Percentiles rank a stretch among this genome's conserved stretches.
Evolutionary conservation across 2,888 invertebrate species (phyloP).

Genomic region (Zhuqinia jingwanae): DNA sequence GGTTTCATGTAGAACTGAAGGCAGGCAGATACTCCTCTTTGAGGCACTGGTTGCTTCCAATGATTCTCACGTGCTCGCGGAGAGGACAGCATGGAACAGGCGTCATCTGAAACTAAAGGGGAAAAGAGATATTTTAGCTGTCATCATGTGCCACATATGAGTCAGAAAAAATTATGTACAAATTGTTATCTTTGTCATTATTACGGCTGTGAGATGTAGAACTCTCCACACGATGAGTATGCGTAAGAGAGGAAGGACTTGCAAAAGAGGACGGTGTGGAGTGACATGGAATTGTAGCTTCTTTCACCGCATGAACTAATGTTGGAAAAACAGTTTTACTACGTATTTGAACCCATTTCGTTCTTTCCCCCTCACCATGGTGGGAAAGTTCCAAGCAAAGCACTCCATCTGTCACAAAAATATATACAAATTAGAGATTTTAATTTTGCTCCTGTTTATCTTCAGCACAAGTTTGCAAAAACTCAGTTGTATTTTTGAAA

Average conservation of each 20-base stretch:
- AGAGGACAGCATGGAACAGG: conserved; percentile 93
- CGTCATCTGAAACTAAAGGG: conserved; percentile 90
- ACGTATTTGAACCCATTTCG: conserved; percentile 94
- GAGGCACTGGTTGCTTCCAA: conserved; percentile 82
- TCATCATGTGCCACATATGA: background rate
- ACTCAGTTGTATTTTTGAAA: background rate
- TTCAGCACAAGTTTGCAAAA: background rate
- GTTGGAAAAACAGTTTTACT: conserved; percentile 92
- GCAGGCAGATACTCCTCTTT: conserved; percentile 72
- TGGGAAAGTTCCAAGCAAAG: conserved; percentile 92
- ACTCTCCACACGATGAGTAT: conserved; percentile 85
- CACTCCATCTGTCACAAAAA: conserved; percentile 96
- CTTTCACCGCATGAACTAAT: conserved; percentile 73
- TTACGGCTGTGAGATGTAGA: conserved; percentile 89
- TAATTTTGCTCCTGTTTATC: background rate
- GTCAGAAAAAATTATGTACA: background rate
- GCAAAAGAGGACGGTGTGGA: conserved; percentile 84
- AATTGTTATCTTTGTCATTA: conserved; percentile 77
- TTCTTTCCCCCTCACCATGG: conserved; percentile 87
- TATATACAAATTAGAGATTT: too few species aligned
- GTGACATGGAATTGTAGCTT: conserved; percentile 77
- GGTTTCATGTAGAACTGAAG: conserved; percentile 77
- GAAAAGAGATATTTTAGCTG: conserved; percentile 27
- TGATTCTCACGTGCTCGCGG: conserved; percentile 95
- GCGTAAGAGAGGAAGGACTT: conserved; percentile 85